Evolutionary conservation across 2,888 invertebrate genomes (phyloP).

Genomic region (Yponomeuta sedellus): DNA sequence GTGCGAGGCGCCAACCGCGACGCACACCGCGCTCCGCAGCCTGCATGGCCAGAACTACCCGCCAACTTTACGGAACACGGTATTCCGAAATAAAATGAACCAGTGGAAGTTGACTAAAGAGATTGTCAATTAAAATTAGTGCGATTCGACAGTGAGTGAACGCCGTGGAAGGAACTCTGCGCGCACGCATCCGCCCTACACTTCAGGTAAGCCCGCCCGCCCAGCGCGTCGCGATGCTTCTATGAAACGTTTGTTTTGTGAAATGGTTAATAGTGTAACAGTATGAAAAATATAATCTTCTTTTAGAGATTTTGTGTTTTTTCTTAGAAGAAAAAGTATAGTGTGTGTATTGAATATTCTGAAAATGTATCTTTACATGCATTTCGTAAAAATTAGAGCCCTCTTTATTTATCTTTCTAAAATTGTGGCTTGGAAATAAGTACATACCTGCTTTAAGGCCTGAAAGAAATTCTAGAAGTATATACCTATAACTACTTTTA

Average conservation of each 20-base stretch:
- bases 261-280: background rate
- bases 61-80: constrained; percentile 2
- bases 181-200: background rate
- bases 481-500: too few species aligned
- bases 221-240: background rate
- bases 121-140: background rate
- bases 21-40: constrained; percentile 50
- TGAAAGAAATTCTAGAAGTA: too few species aligned
- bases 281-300: too few species aligned
- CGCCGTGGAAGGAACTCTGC: constrained; percentile 1
- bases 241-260: background rate
- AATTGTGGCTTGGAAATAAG: too few species aligned
- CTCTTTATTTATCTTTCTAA: too few species aligned
- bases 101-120: background rate
- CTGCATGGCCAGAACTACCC: constrained; percentile 31
- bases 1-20: constrained; percentile 67
- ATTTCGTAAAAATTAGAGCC: too few species aligned
- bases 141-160: constrained; percentile 1
- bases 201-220: background rate
- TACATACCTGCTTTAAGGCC: too few species aligned
- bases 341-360: too few species aligned
- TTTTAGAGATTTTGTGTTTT: too few species aligned
- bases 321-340: too few species aligned
- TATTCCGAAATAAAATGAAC: background rate
- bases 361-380: too few species aligned